Base-by-base conservation (phyloP, 2,888 invertebrate species). In the Beris chalybata region DNA sequence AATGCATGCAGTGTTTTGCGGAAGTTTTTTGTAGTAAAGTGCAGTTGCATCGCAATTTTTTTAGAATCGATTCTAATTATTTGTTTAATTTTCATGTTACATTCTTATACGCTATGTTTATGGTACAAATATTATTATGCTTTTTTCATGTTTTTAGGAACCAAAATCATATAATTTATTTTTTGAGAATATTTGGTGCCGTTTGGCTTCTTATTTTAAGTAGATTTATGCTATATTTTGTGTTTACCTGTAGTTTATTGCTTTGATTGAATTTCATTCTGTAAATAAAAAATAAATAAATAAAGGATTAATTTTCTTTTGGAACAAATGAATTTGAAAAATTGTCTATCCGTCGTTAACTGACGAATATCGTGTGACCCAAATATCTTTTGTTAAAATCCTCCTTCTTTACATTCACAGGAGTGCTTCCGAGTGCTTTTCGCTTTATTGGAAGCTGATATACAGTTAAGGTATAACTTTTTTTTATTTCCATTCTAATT, bases 241-340 rank as follows among this genome's bases (percentile, higher is more conserved):
- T 22, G 12, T 61, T 67, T 69, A 67, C 70, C 70, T 70, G 70
- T 70, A 70, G 50, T 57, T 63, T 68, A 59, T 68, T 70, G 70
- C 56, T 70, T 70, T 57, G 67, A 70, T 68, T 70, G 66, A 55
- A 70, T 61, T 70, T 68, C 67, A 31, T 70, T 70, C 70, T 70
- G 70, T 0, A 68, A 67, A 57, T 15, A 65, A 63, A 58, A 61
- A 54, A n/a, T 45, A 59, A 67, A 67, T 52, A 48, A 45, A 58
- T 4, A 29, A 45, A 30, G 15, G 30, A 44, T 30, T 44, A 56
- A n/a, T 30, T 44, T 15, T 3, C 22, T 22, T 22, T 22, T 22
- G 22, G 22, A 22, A 22, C 22, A 22, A 22, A 50, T 2, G 30
- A 52, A 52, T 52, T 52, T n/a, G n/a, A 15, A 52, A 45, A 48